These are phyloP conservation scores for Dynastes grantii DNA, from an alignment of 2,888 invertebrate species.

Conservation along the genomic window DNA sequence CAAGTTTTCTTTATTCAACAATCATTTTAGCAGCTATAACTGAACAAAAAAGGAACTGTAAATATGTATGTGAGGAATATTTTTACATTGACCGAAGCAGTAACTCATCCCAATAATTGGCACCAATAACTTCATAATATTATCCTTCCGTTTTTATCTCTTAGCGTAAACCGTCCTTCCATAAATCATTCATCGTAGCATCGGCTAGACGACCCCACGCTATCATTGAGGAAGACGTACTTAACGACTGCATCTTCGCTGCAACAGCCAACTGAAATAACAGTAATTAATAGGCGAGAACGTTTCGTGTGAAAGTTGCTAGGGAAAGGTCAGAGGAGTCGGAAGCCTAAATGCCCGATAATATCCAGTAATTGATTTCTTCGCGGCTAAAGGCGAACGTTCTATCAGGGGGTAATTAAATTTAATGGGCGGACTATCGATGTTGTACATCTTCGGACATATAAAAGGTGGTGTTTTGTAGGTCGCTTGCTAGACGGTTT, in stretches of 20 bases:
- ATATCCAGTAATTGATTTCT: conserved; percentile 41
- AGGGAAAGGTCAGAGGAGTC: conserved; percentile 33
- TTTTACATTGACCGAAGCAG: not conserved
- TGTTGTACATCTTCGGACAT: conserved; percentile 3
- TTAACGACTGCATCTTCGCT: conserved; percentile 6
- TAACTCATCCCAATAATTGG: conserved; percentile 9
- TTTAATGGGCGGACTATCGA: conserved; percentile 31
- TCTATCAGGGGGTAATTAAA: conserved; percentile 33
- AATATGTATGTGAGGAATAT: no score
- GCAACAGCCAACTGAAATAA: conserved; percentile 17
- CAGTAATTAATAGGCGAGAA: conserved; percentile 29
- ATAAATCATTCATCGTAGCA: conserved; percentile 10
- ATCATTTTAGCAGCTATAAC: no score
- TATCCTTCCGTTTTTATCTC: conserved; percentile 15
- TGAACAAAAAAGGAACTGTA: no score
- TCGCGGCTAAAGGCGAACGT: conserved; percentile 11
- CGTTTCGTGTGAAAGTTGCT: conserved; percentile 35
- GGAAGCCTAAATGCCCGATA: conserved; percentile 37
- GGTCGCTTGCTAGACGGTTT: not conserved
- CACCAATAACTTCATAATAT: conserved; percentile 12
- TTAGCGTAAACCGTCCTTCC: not conserved
- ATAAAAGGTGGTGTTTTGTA: not conserved
- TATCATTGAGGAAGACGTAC: conserved; percentile 14
- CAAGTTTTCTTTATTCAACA: no score
- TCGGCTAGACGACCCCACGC: conserved; percentile 7